Base-by-base conservation (phyloP, 2,797 vertebrate genomes). In the Agapornis canus region DNA sequence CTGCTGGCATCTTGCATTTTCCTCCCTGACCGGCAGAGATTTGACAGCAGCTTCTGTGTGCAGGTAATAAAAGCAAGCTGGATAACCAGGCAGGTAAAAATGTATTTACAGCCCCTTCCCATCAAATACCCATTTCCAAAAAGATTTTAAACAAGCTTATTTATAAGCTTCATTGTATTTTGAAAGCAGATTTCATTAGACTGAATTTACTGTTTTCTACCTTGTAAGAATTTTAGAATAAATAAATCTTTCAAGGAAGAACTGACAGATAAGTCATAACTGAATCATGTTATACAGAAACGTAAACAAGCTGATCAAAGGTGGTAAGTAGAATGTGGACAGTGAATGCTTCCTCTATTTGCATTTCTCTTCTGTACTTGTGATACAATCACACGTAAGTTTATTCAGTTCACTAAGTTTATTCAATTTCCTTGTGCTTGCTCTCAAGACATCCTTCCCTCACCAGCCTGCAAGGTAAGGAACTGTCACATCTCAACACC, bases 121-220 rank as follows among this genome's bases (percentile, higher is more conserved):
- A 77, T 39, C 13, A 80, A 64, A 64, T 21, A 71, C 1, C 5
- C 13, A 47, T 27, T 72, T 65, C 6, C 3, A 51, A 45, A 61
- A 49, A 13, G 6, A 2, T 11, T 86, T 37, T 0, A 1, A 19
- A 66, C 27, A 7, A 8, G 1, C 10, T 29, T 76, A 52, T n/a
- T 73, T 69, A 70, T 48, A 13, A 77, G 56, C 51, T 70, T 51
- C 15, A 35, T 25, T 3, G 5, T 35, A 57, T 57, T 57, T 57
- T 57, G 54, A 57, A 35, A 57, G 14, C 13, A 11, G 11, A 35
- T 57, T 57, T 14, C 13, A 66, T 51, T 87, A 70, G 16, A 11
- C 51, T 70, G 14, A 82, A 63, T 57, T 76, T 48, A 60, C 31
- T 78, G 8, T 51, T 89, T 35, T 35, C 42, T 59, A 23, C 18